Evolutionary conservation across 2,797 vertebrate genomes (phyloP).

Genomic region (Darevskia mixta): DNA sequence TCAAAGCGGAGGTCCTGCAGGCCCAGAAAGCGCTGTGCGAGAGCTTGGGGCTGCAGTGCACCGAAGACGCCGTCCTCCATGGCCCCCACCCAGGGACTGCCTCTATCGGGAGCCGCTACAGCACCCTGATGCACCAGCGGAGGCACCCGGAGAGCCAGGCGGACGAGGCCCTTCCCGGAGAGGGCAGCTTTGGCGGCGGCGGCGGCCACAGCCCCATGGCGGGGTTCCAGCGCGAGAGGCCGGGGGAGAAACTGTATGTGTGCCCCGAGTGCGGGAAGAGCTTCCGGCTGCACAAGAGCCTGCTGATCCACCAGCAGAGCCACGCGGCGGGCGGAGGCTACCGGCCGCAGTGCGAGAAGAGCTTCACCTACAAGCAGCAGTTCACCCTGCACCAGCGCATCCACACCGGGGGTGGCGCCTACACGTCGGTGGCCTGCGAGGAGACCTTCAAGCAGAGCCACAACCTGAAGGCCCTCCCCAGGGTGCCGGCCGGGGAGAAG

Average conservation of each 20-base stretch:
- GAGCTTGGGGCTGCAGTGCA: constrained; percentile 55
- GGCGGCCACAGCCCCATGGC: neutral
- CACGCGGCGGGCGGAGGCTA: constrained; percentile 60
- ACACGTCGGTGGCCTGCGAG: constrained; percentile 43
- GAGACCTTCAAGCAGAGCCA: constrained; percentile 64
- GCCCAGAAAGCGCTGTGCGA: constrained; percentile 62
- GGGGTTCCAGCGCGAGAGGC: constrained; percentile 56
- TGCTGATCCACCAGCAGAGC: constrained; percentile 71
- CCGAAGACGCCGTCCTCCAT: constrained; percentile 58
- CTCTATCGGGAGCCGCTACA: neutral
- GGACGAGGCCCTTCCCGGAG: neutral
- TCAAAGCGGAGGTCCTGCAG: constrained; percentile 75
- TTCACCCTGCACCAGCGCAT: constrained; percentile 69
- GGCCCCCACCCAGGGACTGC: neutral
- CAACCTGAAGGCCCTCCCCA: constrained; percentile 23
- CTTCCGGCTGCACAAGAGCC: constrained; percentile 73
- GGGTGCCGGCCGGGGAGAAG: constrained; percentile 13
- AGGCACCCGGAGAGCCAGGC: constrained; percentile 40
- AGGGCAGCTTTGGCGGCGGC: neutral
- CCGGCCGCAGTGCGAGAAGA: constrained; percentile 53
- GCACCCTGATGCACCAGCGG: constrained; percentile 34
- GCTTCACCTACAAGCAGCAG: constrained; percentile 70
- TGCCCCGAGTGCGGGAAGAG: constrained; percentile 67
- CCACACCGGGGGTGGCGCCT: constrained; percentile 16
- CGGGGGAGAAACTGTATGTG: constrained; percentile 59